A percentile compares a stretch with the other conserved stretches of the same genome.
phyloP scores from a whole-genome alignment of 35 echinoderm and acorn worm species.

The Heliocidaris erythrogramma region DNA sequence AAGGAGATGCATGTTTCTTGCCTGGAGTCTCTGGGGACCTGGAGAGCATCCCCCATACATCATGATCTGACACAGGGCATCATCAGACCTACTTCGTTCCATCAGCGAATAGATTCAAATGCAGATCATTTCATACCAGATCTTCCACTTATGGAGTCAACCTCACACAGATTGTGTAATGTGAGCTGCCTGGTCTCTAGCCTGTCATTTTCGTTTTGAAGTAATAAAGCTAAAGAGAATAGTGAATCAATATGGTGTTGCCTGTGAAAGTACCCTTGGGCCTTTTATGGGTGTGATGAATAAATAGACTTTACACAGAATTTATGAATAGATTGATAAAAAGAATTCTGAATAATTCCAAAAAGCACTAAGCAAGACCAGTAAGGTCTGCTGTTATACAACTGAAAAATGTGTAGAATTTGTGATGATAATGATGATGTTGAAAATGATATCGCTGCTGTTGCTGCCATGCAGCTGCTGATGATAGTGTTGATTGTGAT shows the following conservation, averaged over 20 bases:
- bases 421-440: no score
- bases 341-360: not conserved
- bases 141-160: not conserved
- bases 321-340: not conserved
- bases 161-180: not conserved
- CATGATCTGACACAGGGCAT: not conserved
- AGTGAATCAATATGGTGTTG: not conserved
- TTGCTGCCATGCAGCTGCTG: not conserved
- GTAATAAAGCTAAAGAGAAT: not conserved
- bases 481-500: not conserved
- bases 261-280: not conserved
- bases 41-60: not conserved
- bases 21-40: not conserved
- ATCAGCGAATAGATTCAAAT: not conserved
- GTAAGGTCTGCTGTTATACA: not conserved
- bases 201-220: constrained; percentile 2
- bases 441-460: not conserved
- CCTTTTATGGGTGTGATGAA: not conserved
- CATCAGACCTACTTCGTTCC: not conserved
- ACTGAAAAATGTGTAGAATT: no score
- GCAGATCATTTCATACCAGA: constrained; percentile 3
- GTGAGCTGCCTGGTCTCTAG: not conserved
- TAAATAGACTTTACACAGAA: not conserved
- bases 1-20: not conserved
- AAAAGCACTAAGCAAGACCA: not conserved